Evolutionary conservation across 2,113 vertebrate genomes (phyloP).

Genomic region (Aegypius monachus): DNA sequence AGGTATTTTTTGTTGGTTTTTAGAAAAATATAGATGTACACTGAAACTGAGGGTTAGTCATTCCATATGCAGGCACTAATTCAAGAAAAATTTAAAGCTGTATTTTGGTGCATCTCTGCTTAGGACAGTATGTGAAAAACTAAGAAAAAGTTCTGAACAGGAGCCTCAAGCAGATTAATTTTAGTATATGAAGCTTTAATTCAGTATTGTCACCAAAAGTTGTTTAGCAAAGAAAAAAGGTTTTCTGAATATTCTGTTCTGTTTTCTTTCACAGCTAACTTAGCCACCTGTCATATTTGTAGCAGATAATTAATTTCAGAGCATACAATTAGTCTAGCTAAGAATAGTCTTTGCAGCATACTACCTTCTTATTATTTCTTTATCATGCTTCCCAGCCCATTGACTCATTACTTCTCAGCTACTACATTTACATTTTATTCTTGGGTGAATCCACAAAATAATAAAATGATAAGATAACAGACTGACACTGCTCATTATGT

Average conservation of each 20-base stretch:
- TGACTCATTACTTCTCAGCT: slow-evolving; percentile 67
- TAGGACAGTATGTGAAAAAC: neutral
- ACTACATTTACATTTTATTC: slow-evolving; percentile 72
- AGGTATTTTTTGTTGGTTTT: neutral
- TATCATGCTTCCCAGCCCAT: slow-evolving; percentile 40
- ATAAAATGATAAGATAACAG: slow-evolving; percentile 67
- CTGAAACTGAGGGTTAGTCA: neutral
- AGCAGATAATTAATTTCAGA: slow-evolving; percentile 51
- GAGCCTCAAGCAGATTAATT: neutral
- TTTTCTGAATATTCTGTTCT: slow-evolving; percentile 10
- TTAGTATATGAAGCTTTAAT: neutral
- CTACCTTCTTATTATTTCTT: slow-evolving; percentile 63
- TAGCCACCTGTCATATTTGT: slow-evolving; percentile 47
- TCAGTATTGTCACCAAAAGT: neutral
- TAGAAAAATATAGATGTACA: neutral
- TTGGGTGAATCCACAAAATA: slow-evolving; percentile 62
- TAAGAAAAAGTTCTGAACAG: neutral
- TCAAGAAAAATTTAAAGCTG: neutral
- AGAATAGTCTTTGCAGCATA: slow-evolving; percentile 35
- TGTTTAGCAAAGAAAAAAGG: neutral
- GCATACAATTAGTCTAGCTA: slow-evolving; percentile 35
- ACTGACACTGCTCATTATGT: slow-evolving; percentile 61
- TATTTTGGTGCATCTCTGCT: neutral
- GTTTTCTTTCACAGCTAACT: slow-evolving; percentile 42
- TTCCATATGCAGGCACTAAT: neutral